Base-by-base conservation (phyloP, 2,888 invertebrate species). In the Chrysolina americana region DNA sequence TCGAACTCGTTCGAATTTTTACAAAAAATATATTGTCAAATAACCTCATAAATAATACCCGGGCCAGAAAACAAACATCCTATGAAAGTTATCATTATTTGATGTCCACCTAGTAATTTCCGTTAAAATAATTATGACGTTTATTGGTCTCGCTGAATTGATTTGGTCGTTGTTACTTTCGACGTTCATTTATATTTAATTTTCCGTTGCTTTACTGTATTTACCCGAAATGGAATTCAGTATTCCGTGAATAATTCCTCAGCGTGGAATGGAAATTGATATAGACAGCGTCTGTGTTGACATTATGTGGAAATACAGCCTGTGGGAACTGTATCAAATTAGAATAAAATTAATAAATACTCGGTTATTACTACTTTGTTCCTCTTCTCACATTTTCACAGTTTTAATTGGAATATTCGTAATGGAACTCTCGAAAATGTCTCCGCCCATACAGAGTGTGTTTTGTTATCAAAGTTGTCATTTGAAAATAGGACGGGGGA, bases 261-360 rank as follows among this genome's bases (percentile, higher is more conserved):
- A 10, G 47, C 21, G 48, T 65, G 41, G 44, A 64, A 64, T 65
- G 50, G 53, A 41, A 68, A 68, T 68, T 53, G 21, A n/a, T 53
- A 19, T 53, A 28, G 19, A 53, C 68, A 41, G 23, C n/a, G 48
- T 23, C 15, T 53, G 50, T 36, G 41, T 48, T 41, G 4, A 50
- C 53, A 53, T 53, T 53, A 41, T 68, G 53, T 68, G 36, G 41
- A 68, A 53, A 68, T 36, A 68, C 59, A 68, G 68, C 44, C 21
- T 64, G 72, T 72, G 72, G 68, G 72, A 72, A 72, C 17, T 72
- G 68, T 64, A 72, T 64, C 48, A 68, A 68, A 72, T 50, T 63
- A 47, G 65, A 59, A 72, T 72, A 62, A 23, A 56, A 71, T 59
- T 62, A 56, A 68, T 70, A 68, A 44, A 63, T 63, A 62, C 21